Base-by-base conservation (phyloP, 1,140 invertebrate genomes). In the Pogonognathellus flavescens region DNA sequence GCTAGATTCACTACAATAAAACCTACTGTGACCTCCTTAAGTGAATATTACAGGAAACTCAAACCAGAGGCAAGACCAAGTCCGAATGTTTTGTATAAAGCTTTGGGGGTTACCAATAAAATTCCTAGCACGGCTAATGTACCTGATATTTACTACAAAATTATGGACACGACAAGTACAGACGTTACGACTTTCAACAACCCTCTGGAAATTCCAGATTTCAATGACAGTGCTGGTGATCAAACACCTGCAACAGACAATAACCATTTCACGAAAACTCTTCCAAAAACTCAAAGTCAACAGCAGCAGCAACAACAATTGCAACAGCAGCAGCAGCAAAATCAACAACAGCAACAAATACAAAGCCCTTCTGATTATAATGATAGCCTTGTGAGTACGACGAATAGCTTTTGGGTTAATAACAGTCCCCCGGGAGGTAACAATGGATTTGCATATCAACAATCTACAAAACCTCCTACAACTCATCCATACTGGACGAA, bases 141-240 rank as follows among this genome's bases (percentile, higher is more conserved):
- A 0, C 81, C 81, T 0, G 66, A 86, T 72, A 84, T 86, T 84
- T 86, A 83, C n/a, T 86, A 86, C 70, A 41, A 14, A 52, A 66
- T 83, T 41, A 83, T 72, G 53, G 85, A 86, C 53, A 80, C 55
- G 13, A 81, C 80, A 31, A 55, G 50, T 16, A 81, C 80, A 20
- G 80, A 81, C 16, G 80, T 81, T 8, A 55, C 50, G 22, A 81
- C 52, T 22, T 81, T 81, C 22, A 57, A 81, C 8, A 57, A 81
- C 11, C 49, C 80, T 14, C 80, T 25, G n/a, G 80, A 81, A 22
- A 53, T 55, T 14, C 20, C 49, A 1, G 70, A 76, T 50, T 76
- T 76, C 18, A 31, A 76, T 76, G 25, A 76, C 31, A 76, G 70
- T 49, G 31, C 31, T 9, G 18, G 59, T n/a, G 70, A 76, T 49